phyloP scores from a whole-genome alignment of 2,113 vertebrate species.

The Sorex fumeus region DNA sequence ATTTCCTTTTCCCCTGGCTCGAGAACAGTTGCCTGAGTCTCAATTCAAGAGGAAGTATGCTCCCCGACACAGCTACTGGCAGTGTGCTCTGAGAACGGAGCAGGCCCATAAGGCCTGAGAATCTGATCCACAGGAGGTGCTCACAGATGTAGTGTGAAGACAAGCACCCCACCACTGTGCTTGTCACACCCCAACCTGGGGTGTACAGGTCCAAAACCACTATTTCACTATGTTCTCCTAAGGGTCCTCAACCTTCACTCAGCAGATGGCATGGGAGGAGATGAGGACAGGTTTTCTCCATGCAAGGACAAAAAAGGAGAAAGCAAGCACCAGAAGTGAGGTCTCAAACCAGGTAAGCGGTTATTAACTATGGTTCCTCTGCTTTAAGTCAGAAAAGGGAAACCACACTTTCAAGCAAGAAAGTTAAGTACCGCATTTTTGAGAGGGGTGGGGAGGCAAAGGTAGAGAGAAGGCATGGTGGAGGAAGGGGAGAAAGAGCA shows the following conservation, averaged over 20 bases:
- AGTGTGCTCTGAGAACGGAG: not conserved
- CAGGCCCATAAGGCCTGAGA: not conserved
- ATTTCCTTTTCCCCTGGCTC: not conserved
- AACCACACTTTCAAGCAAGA: not conserved
- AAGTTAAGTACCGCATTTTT: too few relatives aligned
- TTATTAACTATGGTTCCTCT: not conserved
- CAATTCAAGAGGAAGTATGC: not conserved
- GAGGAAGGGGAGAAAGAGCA: too few relatives aligned
- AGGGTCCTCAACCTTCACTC: not conserved
- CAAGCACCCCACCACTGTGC: not conserved
- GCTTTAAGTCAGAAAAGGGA: not conserved
- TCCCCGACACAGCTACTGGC: not conserved
- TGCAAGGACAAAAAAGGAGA: not conserved
- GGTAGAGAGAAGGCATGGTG: too few relatives aligned
- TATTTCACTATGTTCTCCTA: not conserved
- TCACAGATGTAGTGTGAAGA: rapidly evolving
- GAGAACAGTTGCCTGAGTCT: not conserved
- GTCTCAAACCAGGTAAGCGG: too few relatives aligned
- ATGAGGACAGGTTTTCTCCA: not conserved
- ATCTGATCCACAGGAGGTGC: not conserved
- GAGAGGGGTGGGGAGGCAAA: too few relatives aligned
- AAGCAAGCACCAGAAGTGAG: not conserved
- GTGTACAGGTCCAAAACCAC: not conserved
- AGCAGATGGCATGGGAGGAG: not conserved
- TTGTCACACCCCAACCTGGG: not conserved